Percentiles rank a stretch among this genome's conserved stretches.
Evolutionary conservation across 2,797 vertebrate genomes (phyloP).

Genomic region (Enteromius trimaculatus): DNA sequence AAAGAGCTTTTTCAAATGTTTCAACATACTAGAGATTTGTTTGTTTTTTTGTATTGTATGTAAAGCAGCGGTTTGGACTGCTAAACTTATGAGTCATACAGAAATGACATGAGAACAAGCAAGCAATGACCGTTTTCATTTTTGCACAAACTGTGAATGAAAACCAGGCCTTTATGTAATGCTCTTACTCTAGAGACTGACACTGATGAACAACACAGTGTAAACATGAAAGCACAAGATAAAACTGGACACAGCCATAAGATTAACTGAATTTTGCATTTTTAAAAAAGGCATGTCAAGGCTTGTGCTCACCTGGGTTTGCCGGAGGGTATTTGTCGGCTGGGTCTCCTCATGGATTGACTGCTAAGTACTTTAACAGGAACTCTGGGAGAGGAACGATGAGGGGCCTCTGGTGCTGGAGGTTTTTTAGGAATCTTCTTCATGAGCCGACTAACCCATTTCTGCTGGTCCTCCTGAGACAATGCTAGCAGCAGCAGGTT

Average conservation of each 20-base stretch:
- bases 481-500: slow-evolving; percentile 93
- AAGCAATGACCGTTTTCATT: neutral
- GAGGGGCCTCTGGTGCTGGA: slow-evolving; percentile 87
- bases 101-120: neutral
- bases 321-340: slow-evolving; percentile 92
- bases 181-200: slow-evolving; percentile 1
- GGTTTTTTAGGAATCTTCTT: slow-evolving; percentile 99
- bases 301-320: slow-evolving; percentile 91
- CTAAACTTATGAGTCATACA: neutral
- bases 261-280: neutral
- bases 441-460: slow-evolving; percentile 95
- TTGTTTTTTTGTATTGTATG: neutral
- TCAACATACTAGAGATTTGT: neutral
- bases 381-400: slow-evolving; percentile 92
- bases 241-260: neutral
- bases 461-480: slow-evolving; percentile 97
- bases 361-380: slow-evolving; percentile 95
- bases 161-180: slow-evolving; percentile 11
- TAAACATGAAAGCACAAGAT: neutral
- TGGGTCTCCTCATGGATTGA: slow-evolving; percentile 93
- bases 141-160: slow-evolving; percentile 13
- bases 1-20: neutral
- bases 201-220: neutral
- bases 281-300: neutral
- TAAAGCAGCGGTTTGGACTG: neutral